Evolutionary conservation across 1,140 invertebrate species (phyloP), one percentile per base, ranked within the genome.

Genomic region (Drosophila ananassae): DNA sequence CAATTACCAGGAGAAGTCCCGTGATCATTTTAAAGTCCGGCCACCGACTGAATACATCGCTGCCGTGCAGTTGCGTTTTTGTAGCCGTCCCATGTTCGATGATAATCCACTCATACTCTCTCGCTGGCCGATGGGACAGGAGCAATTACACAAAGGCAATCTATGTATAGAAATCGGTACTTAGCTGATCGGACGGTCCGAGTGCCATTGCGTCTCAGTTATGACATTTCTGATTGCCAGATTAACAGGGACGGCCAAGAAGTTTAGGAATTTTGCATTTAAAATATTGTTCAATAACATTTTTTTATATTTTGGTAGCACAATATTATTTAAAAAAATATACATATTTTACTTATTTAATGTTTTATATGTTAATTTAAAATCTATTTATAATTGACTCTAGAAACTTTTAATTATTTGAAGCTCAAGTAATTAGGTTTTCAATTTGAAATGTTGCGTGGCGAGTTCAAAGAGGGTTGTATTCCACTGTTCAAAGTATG

Each of bases 11-110:
- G 37, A 91, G 52, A 30, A 90, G 22, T 46, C 32, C 55, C 7
- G 87, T 91, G 46, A 90, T 47, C 87, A 90, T 90, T 82, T 57
- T 73, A 22, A 28, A 60, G 34, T 64, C 55, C 60, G 52, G 39
- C 24, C 44, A 54, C 13, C 55, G 46, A 87, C 69, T 85, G 81
- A 67, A 44, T 28, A 30, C 32, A 12, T 24, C 17, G 32, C 55
- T 57, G 32, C 32, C 32, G 25, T 24, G 51, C 32, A 25, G 37
- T 28, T 39, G 28, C 41, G 60, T 57, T 82, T 78, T 74, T 74
- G 60, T 72, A 67, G 64, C 41, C 13, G 9, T 13, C 64, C 32
- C 13, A 7, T 21, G 32, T 12, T 21, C 69, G 57, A 66, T 60
- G 76, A 64, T 56, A 57, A 50, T 30, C 47, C 46, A 39, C 66